Base-by-base conservation (phyloP, 2,113 vertebrate species). In the Sander lucioperca region DNA sequence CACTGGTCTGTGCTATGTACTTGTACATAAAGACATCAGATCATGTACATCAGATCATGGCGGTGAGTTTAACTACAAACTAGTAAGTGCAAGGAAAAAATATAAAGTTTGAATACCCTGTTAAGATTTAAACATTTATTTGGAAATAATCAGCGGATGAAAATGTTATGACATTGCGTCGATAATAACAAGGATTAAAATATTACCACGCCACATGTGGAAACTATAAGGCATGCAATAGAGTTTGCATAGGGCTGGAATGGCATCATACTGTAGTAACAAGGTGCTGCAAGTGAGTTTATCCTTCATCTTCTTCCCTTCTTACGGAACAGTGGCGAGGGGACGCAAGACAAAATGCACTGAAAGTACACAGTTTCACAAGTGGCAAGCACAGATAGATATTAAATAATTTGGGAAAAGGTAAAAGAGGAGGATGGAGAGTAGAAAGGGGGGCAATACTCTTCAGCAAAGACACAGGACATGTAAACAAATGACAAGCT, bases 181-280 rank as follows among this genome's bases (percentile, higher is more conserved):
- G 33, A 77, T 74, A 82, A 80, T 83, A 72, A 82, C 81, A 88
- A 86, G 74, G 79, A 30, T 80, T 82, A 64, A 88, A 87, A 82
- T 45, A 56, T 65, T 11, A 74, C 59, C 36, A 81, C 48, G 56
- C 56, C 33, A 76, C 61, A 23, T 50, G 73, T 77, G 62, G 65
- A 87, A 77, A 58, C 71, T 80, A 86, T 80, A 91, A 86, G 89
- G 89, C 89, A 92, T 92, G 93, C 90, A 83, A 54, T 21, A 82
- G 48, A 23, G 27, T 83, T 86, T 90, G 89, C 91, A 90, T 85
- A 71, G 85, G 77, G 43, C 63, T 69, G 86, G 79, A 89, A 91
- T 90, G 85, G 71, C 78, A 48, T 79, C 43, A 6, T 39, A 85
- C 33, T 83, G 43, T 76, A 82, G 59, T 33, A 66, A 70, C 64